phyloP scores from a whole-genome alignment of 2,113 vertebrate species.

The Hipposideros armiger region DNA sequence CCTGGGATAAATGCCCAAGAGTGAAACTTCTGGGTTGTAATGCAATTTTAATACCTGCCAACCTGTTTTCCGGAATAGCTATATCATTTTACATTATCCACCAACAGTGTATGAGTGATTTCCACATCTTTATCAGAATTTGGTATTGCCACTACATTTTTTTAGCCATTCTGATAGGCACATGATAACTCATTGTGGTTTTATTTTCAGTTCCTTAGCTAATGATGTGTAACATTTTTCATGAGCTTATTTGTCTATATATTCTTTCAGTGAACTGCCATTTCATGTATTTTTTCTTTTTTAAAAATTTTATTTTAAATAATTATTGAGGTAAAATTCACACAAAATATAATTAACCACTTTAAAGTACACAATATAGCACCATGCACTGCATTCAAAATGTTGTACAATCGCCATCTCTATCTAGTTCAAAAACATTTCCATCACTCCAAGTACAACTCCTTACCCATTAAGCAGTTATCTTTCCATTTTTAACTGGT shows the following conservation, averaged over 20 bases:
- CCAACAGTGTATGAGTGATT: not conserved
- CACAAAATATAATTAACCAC: not conserved
- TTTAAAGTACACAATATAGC: not conserved
- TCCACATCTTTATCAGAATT: not conserved
- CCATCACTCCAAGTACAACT: not conserved
- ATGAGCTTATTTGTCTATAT: not conserved
- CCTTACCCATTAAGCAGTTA: not conserved
- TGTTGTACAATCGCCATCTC: not conserved
- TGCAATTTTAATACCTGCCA: not conserved
- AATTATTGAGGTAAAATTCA: not conserved
- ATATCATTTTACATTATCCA: not conserved
- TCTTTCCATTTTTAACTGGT: not conserved
- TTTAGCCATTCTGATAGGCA: not conserved
- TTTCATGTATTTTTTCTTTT: not conserved
- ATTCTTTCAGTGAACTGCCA: not conserved
- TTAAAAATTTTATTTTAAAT: not conserved
- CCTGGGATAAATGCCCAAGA: not conserved
- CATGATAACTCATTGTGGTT: not conserved
- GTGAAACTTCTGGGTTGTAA: not conserved
- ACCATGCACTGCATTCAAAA: not conserved
- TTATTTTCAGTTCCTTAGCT: not conserved
- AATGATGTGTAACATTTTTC: not conserved
- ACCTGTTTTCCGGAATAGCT: not conserved
- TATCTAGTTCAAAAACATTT: not conserved
- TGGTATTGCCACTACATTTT: not conserved